These are phyloP conservation scores for Heliconius ethilla DNA, from an alignment of 2,888 invertebrate genomes.

Conservation along the genomic window DNA sequence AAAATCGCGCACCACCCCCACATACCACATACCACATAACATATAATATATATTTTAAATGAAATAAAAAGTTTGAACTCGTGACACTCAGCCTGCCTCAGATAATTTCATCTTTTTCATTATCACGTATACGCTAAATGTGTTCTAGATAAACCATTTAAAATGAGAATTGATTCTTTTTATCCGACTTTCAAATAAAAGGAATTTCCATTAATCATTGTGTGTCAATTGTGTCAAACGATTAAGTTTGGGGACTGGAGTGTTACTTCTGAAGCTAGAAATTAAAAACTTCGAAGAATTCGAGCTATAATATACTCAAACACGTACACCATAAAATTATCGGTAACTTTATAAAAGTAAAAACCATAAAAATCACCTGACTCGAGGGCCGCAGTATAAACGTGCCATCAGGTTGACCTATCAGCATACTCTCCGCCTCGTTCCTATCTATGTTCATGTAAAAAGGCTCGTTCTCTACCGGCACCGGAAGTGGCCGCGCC, in stretches of 20 bases:
- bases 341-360: neutral
- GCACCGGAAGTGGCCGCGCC: constrained; percentile 76
- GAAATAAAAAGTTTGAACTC: neutral
- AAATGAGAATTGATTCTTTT: neutral
- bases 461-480: constrained; percentile 80
- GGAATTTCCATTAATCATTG: neutral
- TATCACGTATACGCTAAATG: neutral
- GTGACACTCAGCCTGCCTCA: no score
- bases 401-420: constrained; percentile 82
- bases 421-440: constrained; percentile 78
- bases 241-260: no score
- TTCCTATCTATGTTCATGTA: constrained; percentile 80
- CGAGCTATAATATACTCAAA: no score
- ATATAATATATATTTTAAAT: neutral
- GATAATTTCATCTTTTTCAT: neutral
- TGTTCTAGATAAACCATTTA: neutral
- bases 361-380: constrained; percentile 57
- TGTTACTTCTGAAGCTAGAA: no score
- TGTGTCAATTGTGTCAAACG: no score
- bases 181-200: neutral
- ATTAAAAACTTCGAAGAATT: no score
- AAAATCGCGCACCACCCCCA: neutral
- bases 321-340: no score
- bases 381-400: constrained; percentile 82
- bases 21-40: neutral